Conservation (phyloP, 2,113 vertebrate species). For the Calidris pygmaea region DNA sequence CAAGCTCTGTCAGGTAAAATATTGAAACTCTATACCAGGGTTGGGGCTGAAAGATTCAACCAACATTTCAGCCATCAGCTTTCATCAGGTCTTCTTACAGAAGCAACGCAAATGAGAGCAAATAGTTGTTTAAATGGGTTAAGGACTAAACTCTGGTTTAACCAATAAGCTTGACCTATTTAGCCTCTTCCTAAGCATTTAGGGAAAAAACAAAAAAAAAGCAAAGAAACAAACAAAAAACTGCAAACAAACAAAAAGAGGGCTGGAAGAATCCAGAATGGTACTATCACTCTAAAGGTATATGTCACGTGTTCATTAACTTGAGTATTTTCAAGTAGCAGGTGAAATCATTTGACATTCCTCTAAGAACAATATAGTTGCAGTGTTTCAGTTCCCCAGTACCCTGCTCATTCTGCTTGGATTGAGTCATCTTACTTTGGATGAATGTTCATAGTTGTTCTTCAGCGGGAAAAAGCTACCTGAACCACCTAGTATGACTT, state of each 20-base stretch:
- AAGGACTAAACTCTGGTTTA: background rate
- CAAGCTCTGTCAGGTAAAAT: background rate
- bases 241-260: too few relatives aligned
- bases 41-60: background rate
- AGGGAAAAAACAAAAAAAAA: background rate
- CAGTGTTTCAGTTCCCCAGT: fast-evolving
- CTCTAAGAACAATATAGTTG: background rate
- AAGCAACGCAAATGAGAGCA: background rate
- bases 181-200: background rate
- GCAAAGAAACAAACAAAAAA: too few relatives aligned
- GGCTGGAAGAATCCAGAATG: background rate
- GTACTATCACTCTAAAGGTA: fast-evolving
- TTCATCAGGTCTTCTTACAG: background rate
- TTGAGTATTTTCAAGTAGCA: background rate
- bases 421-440: background rate
- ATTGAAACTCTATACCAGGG: background rate
- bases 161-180: background rate
- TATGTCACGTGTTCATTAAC: background rate
- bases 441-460: background rate
- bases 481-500: fast-evolving
- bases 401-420: fast-evolving
- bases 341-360: background rate
- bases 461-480: background rate
- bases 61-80: background rate
- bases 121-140: background rate